These are phyloP conservation scores for Nasonovia ribisnigri DNA, from an alignment of 2,888 invertebrate species.

Conservation along the genomic window DNA sequence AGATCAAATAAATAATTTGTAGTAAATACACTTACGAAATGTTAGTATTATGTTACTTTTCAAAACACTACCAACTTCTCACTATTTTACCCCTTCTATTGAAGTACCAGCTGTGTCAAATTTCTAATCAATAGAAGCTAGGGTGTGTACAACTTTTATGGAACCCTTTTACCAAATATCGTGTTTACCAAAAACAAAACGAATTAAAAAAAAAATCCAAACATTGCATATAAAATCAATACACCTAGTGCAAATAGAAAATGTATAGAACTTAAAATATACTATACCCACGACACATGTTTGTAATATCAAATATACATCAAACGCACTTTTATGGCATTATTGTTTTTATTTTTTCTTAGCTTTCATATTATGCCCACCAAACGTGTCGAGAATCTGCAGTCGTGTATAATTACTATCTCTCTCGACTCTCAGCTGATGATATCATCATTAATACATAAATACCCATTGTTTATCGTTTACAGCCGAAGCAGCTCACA, in stretches of 20 bases:
- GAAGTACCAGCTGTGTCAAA: neutral
- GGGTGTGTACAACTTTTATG: neutral
- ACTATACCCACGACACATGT: neutral
- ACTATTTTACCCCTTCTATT: neutral
- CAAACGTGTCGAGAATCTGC: neutral
- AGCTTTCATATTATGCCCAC: neutral
- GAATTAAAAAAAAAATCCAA: neutral
- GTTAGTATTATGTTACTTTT: neutral
- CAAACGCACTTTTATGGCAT: too few relatives aligned
- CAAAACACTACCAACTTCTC: neutral
- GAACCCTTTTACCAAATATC: neutral
- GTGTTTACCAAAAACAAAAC: neutral
- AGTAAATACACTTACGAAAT: neutral
- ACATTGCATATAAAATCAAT: conserved; percentile 8
- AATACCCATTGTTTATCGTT: neutral
- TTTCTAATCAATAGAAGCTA: conserved; percentile 11
- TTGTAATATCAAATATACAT: too few relatives aligned
- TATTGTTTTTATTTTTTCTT: neutral
- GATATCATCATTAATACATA: neutral
- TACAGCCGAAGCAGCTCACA: conserved; percentile 46
- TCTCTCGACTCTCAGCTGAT: neutral
- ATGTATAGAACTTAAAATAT: neutral
- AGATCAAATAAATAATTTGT: neutral
- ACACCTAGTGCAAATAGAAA: neutral
- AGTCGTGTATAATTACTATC: neutral